Percentiles rank a stretch among this genome's conserved stretches.
These are phyloP conservation scores for Ginglymostoma cirratum DNA, from an alignment of 2,113 vertebrate species.

Conservation along the genomic window DNA sequence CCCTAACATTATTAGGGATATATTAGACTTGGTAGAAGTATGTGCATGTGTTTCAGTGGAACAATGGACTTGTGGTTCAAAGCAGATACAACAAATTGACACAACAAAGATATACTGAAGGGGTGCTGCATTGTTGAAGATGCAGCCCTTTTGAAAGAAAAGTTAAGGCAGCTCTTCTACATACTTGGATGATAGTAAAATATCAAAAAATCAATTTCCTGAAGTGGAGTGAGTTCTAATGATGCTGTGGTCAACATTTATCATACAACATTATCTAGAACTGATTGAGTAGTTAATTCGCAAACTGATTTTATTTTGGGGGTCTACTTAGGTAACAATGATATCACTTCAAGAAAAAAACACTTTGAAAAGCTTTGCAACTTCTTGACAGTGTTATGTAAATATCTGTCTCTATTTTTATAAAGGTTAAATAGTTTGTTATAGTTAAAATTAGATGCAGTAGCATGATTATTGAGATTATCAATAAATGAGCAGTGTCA, in stretches of 20 bases:
- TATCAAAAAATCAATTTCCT: not conserved
- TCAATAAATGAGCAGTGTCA: not conserved
- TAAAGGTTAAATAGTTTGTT: not conserved
- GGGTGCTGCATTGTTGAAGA: not conserved
- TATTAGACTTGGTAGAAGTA: not conserved
- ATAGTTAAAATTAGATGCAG: not conserved
- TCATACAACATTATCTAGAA: not conserved
- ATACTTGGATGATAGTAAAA: not conserved
- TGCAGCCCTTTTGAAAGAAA: not conserved
- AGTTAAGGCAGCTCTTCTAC: not conserved
- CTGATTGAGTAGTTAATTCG: not conserved
- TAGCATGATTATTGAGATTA: not conserved
- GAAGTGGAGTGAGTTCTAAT: not conserved
- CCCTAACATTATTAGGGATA: not conserved
- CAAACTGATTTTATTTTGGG: not conserved
- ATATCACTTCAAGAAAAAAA: not conserved
- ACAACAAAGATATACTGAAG: not conserved
- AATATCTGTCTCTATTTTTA: not conserved
- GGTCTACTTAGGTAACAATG: not conserved
- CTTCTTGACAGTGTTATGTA: not conserved
- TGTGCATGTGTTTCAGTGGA: not conserved
- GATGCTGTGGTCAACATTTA: not conserved
- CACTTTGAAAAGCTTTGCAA: not conserved
- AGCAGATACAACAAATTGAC: not conserved
- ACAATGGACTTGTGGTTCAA: not conserved